Conservation (phyloP, 2,888 invertebrate species). For the Chrysina gloriosa region DNA sequence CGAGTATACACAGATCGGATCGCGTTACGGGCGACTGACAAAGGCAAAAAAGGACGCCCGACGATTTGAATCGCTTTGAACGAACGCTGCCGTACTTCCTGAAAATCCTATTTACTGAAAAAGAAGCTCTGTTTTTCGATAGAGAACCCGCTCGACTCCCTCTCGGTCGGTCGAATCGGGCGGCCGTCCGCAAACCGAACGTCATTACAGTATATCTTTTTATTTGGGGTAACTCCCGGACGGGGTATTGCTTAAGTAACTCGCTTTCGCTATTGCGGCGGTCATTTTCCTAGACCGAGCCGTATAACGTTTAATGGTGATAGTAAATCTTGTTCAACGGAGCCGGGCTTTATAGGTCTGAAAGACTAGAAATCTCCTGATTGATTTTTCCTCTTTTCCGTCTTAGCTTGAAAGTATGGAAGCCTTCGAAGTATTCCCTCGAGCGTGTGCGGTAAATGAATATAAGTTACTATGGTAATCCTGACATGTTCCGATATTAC, state of each 20-base stretch:
- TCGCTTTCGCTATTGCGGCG: slow-evolving; percentile 19
- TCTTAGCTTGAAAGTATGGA: too few species aligned
- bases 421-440: too few species aligned
- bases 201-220: slow-evolving; percentile 34
- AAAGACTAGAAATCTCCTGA: slow-evolving; percentile 5
- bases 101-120: slow-evolving; percentile 32
- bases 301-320: slow-evolving; percentile 34
- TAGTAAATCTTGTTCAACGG: slow-evolving; percentile 25
- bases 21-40: slow-evolving; percentile 26
- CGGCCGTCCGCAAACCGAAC: slow-evolving; percentile 24
- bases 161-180: neutral
- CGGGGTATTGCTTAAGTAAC: slow-evolving; percentile 32
- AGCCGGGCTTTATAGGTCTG: neutral
- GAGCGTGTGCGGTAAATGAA: too few species aligned
- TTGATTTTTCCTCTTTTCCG: slow-evolving; percentile 16
- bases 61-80: slow-evolving; percentile 35
- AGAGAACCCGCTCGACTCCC: neutral
- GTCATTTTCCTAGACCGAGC: slow-evolving; percentile 14
- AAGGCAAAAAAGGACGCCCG: slow-evolving; percentile 30
- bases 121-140: slow-evolving; percentile 21
- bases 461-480: too few species aligned
- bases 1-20: slow-evolving; percentile 13
- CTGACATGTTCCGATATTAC: too few species aligned
- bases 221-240: slow-evolving; percentile 9
- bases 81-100: slow-evolving; percentile 32